Base-by-base conservation (phyloP, 2,113 vertebrate species). In the Telmatochromis brachygnathus region DNA sequence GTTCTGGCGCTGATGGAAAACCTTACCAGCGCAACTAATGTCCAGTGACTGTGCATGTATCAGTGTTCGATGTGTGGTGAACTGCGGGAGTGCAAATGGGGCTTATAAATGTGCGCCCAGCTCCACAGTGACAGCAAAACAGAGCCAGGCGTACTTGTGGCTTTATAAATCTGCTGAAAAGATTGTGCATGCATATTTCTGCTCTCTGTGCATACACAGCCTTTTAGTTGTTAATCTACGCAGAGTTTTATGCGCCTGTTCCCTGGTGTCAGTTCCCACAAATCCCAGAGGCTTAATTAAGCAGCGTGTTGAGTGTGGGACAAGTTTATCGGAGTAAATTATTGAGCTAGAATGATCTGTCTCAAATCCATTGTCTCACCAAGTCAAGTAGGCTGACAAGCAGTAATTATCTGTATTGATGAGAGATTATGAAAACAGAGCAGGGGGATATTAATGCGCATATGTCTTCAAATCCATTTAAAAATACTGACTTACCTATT, bases 271-370 rank as follows among this genome's bases (percentile, higher is more conserved):
- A 62, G 85, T 84, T 84, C 70, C 49, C 55, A 79, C 81, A 35
- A 91, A 81, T 92, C 94, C 90, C 91, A 45, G 49, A 60, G 88
- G 93, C 60, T 91, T 93, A 93, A 95, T 95, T 94, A 94, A 84
- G 56, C 83, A 51, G 49, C 42, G 53, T 23, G 83, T 81, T 55
- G 87, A 88, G 79, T 88, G 81, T 56, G 86, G 83, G 81, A 83
- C 86, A 91, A 90, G 90, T 94, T 93, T 91, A 88, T 85, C 28
- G 3, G 70, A 84, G 88, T 91, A 86, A 90, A 91, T 93, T 87
- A 91, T 84, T 87, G 90, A 94, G 88, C 83, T 62, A 54, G 39
- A 88, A 80, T 86, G 84, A 92, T 91, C 89, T 80, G 62, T 85
- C 83, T 85, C 80, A 79, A 70, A 87, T 89, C 85, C 87, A 84